These are phyloP conservation scores for Pseudochromis fuscus DNA, from an alignment of 2,797 vertebrate species.

Conservation along the genomic window DNA sequence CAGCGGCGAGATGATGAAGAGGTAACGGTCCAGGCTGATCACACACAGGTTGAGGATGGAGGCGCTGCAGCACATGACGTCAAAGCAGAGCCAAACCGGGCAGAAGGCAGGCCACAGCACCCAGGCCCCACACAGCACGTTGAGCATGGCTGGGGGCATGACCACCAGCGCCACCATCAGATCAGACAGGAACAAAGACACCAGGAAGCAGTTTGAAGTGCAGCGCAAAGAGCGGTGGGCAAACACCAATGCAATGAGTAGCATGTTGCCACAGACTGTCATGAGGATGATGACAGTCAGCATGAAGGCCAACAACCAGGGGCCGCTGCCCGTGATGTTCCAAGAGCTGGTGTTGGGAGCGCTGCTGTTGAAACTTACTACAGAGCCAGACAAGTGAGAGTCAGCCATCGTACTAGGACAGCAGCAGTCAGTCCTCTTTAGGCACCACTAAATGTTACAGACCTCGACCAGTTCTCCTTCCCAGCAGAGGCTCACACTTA, in stretches of 20 bases:
- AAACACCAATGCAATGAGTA: conserved; percentile 93
- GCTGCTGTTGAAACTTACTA: conserved; percentile 75
- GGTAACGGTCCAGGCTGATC: conserved; percentile 97
- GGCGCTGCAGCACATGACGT: conserved; percentile 98
- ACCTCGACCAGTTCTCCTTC: conserved; percentile 19
- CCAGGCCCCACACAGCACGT: conserved; percentile 93
- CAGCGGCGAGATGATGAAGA: conserved; percentile 96
- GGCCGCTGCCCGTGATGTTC: conserved; percentile 85
- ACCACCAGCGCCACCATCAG: conserved; percentile 98
- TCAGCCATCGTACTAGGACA: conserved; percentile 71
- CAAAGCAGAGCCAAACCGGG: conserved; percentile 95
- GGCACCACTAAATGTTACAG: not conserved
- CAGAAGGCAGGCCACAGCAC: conserved; percentile 91
- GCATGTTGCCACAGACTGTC: conserved; percentile 90
- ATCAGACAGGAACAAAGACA: conserved; percentile 96
- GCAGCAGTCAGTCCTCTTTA: conserved; percentile 31
- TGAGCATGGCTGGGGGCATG: conserved; percentile 98
- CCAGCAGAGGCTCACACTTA: conserved; percentile 26
- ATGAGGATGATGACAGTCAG: conserved; percentile 92
- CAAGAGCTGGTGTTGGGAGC: conserved; percentile 74
- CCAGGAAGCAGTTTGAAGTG: conserved; percentile 97
- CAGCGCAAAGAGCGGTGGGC: conserved; percentile 94
- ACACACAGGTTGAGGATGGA: conserved; percentile 98
- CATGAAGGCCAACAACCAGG: conserved; percentile 89
- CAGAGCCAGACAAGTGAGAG: conserved; percentile 60